phyloP scores from a whole-genome alignment of 2,113 vertebrate genomes.

The Lampris incognitus region DNA sequence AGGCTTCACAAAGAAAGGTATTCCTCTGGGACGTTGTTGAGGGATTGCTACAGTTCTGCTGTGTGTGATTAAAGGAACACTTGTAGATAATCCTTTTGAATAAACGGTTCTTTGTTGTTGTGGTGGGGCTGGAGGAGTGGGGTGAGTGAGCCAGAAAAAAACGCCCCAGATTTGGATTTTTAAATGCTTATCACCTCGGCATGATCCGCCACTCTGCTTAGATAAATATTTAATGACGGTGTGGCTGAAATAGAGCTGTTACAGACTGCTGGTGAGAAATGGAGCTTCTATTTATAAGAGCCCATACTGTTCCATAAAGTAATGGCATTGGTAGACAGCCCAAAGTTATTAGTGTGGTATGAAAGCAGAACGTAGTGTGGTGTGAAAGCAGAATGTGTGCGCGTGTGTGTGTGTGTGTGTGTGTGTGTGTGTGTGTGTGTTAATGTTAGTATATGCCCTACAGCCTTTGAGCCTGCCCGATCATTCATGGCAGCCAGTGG shows the following conservation, averaged over 20 bases:
- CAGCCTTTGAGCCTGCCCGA: conserved; percentile 22
- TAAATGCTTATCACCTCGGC: conserved; percentile 79
- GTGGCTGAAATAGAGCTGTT: conserved; percentile 80
- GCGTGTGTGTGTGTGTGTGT: conserved; percentile 44
- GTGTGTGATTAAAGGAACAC: conserved; percentile 81
- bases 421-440: conserved; percentile 11
- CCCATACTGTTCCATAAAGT: conserved; percentile 71
- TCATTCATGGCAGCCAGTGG: conserved; percentile 22
- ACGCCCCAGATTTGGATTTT: conserved; percentile 66
- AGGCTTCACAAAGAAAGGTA: conserved; percentile 75
- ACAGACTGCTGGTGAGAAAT: conserved; percentile 79
- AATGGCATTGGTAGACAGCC: conserved; percentile 79
- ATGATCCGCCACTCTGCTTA: conserved; percentile 71
- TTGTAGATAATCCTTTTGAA: conserved; percentile 79
- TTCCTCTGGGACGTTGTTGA: conserved; percentile 79
- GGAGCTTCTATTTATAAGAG: conserved; percentile 77
- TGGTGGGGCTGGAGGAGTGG: conserved; percentile 15
- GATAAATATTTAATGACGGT: conserved; percentile 85
- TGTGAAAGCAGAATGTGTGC: conserved; percentile 71
- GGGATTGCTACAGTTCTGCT: conserved; percentile 73
- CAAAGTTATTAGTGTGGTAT: conserved; percentile 85
- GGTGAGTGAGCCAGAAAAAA: conserved; percentile 22
- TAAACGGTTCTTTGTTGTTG: conserved; percentile 73
- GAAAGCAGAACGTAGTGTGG: conserved; percentile 66
- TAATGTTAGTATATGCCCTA: conserved; percentile 11